Evolutionary conservation across 2,113 vertebrate species (phyloP), one percentile per base, ranked within the genome.

Genomic region (Colaptes auratus): DNA sequence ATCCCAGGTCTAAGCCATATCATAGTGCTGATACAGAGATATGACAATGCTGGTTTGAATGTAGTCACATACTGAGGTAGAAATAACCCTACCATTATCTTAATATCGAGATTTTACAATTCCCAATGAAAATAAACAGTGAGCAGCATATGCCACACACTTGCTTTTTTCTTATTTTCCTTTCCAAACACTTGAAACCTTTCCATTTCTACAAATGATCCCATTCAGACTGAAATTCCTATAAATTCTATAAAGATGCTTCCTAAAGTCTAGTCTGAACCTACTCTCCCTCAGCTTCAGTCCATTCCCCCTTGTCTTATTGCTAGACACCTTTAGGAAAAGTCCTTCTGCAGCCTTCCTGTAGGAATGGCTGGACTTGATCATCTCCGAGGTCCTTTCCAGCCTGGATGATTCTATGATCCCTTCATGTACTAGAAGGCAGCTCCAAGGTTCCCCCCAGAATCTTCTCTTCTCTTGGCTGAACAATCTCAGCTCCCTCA

Each of bases 161-260:
- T 10, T 80, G 31, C 27, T 65, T 48, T 58, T 89, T 46, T 44
- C n/a, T 65, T 63, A 56, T 58, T 90, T 72, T 85, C 36, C 10
- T 76, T 81, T 59, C 27, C n/a, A 64, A 63, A 3, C 7, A 60
- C 27, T 74, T 72, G 39, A 82, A 89, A 77, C 33, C 36, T 75
- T 90, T 86, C 66, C 3, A 3, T 63, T 92, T 76, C 66, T 76
- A 85, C 44, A 95, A 92, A 84, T 88, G 90, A 89, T 39, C 52
- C 39, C 35, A 50, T 67, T 79, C 44, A 78, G 52, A 52, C 30
- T 66, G 20, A 27, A 95, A 88, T 90, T 72, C 78, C 69, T 67
- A 33, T 89, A 85, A 85, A 89, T 86, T 96, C 94, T 94, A 28
- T 64, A 86, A 55, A 3, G 39, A 39, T 39, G 36, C 36, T 39